A percentile compares a stretch with the other conserved stretches of the same genome.
These are phyloP conservation scores for Argyresthia albistria DNA, from an alignment of 2,888 invertebrate genomes.

Conservation along the genomic window DNA sequence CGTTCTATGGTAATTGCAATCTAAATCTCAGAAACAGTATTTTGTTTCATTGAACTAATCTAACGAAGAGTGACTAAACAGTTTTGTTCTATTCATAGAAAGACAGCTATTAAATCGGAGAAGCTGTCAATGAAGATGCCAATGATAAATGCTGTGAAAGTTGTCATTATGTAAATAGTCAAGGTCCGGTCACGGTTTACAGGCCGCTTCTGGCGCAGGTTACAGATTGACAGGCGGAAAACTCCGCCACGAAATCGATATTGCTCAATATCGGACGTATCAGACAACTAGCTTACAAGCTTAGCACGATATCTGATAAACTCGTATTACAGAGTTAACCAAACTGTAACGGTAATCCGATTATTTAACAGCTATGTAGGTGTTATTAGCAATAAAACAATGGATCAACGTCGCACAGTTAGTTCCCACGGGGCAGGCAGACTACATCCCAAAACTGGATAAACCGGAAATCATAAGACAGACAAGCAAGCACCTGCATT, in stretches of 20 bases:
- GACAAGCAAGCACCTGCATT: slow-evolving; percentile 34
- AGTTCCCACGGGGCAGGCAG: slow-evolving; percentile 53
- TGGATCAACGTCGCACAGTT: slow-evolving; percentile 25
- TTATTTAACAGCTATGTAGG: no score
- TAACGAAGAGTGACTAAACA: no score
- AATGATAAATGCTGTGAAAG: slow-evolving; percentile 28
- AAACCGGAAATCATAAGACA: slow-evolving; percentile 49
- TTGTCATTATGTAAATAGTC: slow-evolving; percentile 33
- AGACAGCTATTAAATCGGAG: no score
- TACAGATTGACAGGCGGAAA: background rate
- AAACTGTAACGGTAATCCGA: background rate
- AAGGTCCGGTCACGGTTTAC: background rate
- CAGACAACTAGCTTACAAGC: background rate
- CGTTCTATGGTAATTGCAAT: no score
- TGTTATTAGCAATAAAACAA: background rate
- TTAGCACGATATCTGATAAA: background rate
- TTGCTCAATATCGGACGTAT: no score
- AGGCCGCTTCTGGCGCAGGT: background rate
- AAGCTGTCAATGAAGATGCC: no score
- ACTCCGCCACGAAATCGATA: background rate
- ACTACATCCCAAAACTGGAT: slow-evolving; percentile 56
- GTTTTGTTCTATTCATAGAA: no score
- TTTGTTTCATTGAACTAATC: no score
- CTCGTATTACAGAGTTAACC: background rate
- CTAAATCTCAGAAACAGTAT: no score